Evolutionary conservation across 2,113 vertebrate species (phyloP).

Genomic region (Pachypanchax playfairii): DNA sequence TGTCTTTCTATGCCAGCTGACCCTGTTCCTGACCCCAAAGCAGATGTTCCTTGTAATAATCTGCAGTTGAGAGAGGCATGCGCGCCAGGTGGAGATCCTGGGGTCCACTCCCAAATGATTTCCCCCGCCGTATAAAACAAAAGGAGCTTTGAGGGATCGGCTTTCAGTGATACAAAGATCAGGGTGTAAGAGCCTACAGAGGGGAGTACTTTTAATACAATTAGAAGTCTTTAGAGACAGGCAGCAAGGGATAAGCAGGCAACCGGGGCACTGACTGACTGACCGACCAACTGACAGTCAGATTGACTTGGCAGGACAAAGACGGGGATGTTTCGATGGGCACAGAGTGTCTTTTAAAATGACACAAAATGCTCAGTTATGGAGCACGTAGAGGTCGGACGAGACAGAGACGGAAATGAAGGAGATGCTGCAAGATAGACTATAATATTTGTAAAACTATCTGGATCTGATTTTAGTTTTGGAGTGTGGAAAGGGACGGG

Average conservation of each 20-base stretch:
- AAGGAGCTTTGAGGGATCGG: conserved; percentile 81
- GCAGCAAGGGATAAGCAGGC: conserved; percentile 44
- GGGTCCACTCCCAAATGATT: conserved; percentile 74
- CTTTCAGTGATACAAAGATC: conserved; percentile 78
- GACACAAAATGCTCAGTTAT: conserved; percentile 38
- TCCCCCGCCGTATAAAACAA: conserved; percentile 76
- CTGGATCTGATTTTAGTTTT: conserved; percentile 60
- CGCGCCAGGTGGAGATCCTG: conserved; percentile 79
- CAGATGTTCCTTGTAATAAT: conserved; percentile 85
- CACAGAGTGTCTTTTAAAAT: conserved; percentile 55
- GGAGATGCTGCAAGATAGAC: conserved; percentile 45
- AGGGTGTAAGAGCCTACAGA: conserved; percentile 69
- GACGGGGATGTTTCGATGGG: conserved; percentile 50
- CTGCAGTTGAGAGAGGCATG: conserved; percentile 82
- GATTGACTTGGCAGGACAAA: conserved; percentile 47
- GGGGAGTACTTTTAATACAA: conserved; percentile 79
- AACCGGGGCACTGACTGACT: conserved; percentile 49
- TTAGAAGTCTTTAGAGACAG: conserved; percentile 78
- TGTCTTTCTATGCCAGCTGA: conserved; percentile 76
- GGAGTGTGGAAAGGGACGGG: conserved; percentile 23
- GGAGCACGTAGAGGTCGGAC: conserved; percentile 37
- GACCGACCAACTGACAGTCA: conserved; percentile 31
- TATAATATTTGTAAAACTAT: conserved; percentile 65
- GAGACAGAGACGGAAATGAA: conserved; percentile 55
- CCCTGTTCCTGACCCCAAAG: conserved; percentile 78